These are phyloP conservation scores for Nephrotoma guestfalica DNA, from an alignment of 2,888 invertebrate genomes.

Conservation along the genomic window DNA sequence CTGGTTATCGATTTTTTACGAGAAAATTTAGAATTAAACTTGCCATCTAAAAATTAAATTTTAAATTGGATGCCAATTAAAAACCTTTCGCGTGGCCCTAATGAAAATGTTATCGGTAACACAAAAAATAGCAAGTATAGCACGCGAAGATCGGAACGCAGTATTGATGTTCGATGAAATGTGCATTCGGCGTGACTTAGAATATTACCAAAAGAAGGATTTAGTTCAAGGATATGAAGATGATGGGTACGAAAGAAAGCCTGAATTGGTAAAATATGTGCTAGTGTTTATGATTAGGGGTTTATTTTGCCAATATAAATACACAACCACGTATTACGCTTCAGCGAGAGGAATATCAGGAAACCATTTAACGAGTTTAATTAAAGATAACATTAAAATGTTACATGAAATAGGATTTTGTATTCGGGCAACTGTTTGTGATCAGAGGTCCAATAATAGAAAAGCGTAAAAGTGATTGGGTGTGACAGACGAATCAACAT, in stretches of 20 bases:
- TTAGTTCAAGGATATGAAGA: constrained; percentile 9
- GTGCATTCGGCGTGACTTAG: constrained; percentile 7
- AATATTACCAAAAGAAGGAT: constrained; percentile 8
- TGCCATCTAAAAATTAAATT: not conserved
- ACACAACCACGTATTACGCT: not conserved
- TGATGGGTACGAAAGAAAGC: constrained; percentile 3
- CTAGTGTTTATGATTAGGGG: constrained; percentile 5
- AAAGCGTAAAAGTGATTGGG: constrained; percentile 5
- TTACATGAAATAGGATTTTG: constrained; percentile 4
- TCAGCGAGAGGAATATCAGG: constrained; percentile 8
- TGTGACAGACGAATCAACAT: not conserved
- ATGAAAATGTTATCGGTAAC: not conserved
- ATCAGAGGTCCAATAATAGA: constrained; percentile 8
- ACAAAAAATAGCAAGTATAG: not conserved
- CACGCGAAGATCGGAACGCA: not conserved
- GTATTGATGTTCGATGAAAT: constrained; percentile 8
- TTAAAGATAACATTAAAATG: constrained; percentile 6
- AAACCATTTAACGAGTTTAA: constrained; percentile 5
- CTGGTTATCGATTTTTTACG: not conserved
- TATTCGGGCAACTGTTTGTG: constrained; percentile 8
- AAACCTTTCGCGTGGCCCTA: not conserved
- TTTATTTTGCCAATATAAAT: not conserved
- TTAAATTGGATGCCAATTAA: not conserved
- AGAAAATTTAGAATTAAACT: not conserved
- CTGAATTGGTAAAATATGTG: constrained; percentile 6